Conservation (phyloP, 2,797 vertebrate genomes). For the Typhlichthys subterraneus region DNA sequence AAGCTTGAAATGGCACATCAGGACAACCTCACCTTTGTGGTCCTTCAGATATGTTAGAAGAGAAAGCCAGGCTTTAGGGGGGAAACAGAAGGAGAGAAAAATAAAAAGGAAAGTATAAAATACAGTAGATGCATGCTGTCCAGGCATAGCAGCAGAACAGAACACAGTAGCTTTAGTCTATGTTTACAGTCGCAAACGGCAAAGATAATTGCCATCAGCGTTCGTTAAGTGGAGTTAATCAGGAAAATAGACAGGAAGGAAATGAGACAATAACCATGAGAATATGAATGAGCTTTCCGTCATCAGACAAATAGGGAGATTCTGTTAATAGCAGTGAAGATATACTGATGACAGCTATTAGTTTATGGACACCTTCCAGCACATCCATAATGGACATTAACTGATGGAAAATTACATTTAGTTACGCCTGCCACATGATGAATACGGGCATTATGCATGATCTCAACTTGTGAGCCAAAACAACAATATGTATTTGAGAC, state of each 20-base stretch:
- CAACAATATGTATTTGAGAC: slow-evolving; percentile 26
- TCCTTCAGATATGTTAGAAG: slow-evolving; percentile 75
- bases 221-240: slow-evolving; percentile 12
- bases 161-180: slow-evolving; percentile 22
- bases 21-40: slow-evolving; percentile 76
- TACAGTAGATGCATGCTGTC: slow-evolving; percentile 50
- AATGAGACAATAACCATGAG: slow-evolving; percentile 9
- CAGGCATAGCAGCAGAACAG: slow-evolving; percentile 19
- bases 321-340: slow-evolving; percentile 17
- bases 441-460: slow-evolving; percentile 21
- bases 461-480: slow-evolving; percentile 23
- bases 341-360: slow-evolving; percentile 12
- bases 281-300: slow-evolving; percentile 14
- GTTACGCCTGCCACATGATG: neutral
- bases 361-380: slow-evolving; percentile 16
- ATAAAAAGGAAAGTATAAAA: slow-evolving; percentile 61
- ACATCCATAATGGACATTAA: slow-evolving; percentile 13
- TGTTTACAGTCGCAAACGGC: slow-evolving; percentile 19
- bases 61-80: slow-evolving; percentile 76
- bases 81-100: slow-evolving; percentile 61
- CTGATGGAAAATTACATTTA: slow-evolving; percentile 3
- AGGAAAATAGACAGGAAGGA: neutral
- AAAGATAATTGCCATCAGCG: neutral
- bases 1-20: neutral
- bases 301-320: slow-evolving; percentile 1